Base-by-base conservation (phyloP, 2,113 vertebrate species). In the Genyomyrus donnyi region DNA sequence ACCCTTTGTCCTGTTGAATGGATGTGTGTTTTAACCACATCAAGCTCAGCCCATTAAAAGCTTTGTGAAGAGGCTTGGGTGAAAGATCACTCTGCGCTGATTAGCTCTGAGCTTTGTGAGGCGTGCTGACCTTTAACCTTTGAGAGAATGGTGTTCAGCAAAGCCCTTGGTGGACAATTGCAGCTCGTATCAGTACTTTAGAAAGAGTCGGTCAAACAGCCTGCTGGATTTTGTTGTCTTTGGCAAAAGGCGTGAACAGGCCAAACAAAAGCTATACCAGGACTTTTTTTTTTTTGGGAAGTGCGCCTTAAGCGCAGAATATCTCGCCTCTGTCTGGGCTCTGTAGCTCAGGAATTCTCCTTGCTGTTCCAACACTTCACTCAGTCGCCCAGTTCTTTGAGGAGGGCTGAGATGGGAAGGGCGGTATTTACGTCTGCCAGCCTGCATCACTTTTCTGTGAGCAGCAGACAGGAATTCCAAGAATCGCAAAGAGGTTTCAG, bases 391-490 rank as follows among this genome's bases (percentile, higher is more conserved):
- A 46, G 42, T 39, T 53, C 5, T 45, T 91, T 6, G 83, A n/a
- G 88, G 77, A 90, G 91, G 77, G 45, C 19, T 39, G 77, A 50
- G 70, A 31, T 17, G 10, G 58, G 87, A 83, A 90, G 56, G 66
- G 88, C 90, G 89, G 91, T 62, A 66, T 92, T 89, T 91, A 85
- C 21, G 42, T 46, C 74, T n/a, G 46, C 50, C 87, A 45, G 58
- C 35, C 50, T 88, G 39, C 87, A 21, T 80, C 39, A 17, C 27
- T 88, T 31, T 70, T 21, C 42, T 19, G 89, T 89, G 39, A 77
- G 39, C 90, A 85, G 90, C 87, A 91, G 91, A 88, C 87, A 90
- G 92, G 93, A 94, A 94, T 95, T 93, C 89, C 90, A 91, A 91
- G 93, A 94, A 94, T 93, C 91, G 89, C 90, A 92, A 89, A 91